Conservation (phyloP, 2,888 invertebrate species). For the Coleophora deauratella region DNA sequence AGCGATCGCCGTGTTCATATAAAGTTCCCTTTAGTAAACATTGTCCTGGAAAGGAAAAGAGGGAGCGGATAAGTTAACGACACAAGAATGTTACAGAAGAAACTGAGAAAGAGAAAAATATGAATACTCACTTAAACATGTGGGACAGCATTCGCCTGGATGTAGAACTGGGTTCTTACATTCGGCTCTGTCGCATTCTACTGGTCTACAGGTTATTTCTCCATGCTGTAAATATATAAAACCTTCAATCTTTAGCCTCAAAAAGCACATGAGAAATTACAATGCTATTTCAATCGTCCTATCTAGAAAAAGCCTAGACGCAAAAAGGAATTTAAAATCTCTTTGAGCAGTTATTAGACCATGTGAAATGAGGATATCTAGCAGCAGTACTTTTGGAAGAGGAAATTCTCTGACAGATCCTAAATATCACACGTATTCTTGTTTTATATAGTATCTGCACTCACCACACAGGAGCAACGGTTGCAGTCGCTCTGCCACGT, state of each 20-base stretch:
- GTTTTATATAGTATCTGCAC: slow-evolving; percentile 21
- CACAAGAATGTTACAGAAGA: background rate
- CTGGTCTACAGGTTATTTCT: slow-evolving; percentile 86
- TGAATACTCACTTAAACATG: slow-evolving; percentile 83
- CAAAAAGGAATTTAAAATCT: too few species aligned
- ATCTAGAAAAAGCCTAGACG: too few species aligned
- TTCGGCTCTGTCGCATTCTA: slow-evolving; percentile 83
- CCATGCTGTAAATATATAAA: slow-evolving; percentile 78
- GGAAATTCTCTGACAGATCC: too few species aligned
- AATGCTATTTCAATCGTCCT: too few species aligned
- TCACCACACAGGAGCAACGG: slow-evolving; percentile 90
- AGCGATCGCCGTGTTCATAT: slow-evolving; percentile 87
- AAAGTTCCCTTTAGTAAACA: slow-evolving; percentile 79
- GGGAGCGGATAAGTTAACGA: slow-evolving; percentile 1
- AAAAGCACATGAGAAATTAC: background rate
- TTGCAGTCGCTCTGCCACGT: slow-evolving; percentile 91
- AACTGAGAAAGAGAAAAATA: too few species aligned
- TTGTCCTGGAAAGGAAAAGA: slow-evolving; percentile 71
- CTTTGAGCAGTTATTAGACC: too few species aligned
- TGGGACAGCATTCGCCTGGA: slow-evolving; percentile 88
- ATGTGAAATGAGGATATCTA: too few species aligned
- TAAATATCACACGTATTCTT: too few species aligned
- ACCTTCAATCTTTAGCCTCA: too few species aligned
- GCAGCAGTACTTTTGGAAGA: too few species aligned
- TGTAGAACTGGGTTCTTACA: slow-evolving; percentile 88